These are phyloP conservation scores for Actinia equina DNA, from an alignment of 64 coral and sea anemone genomes.

Conservation along the genomic window DNA sequence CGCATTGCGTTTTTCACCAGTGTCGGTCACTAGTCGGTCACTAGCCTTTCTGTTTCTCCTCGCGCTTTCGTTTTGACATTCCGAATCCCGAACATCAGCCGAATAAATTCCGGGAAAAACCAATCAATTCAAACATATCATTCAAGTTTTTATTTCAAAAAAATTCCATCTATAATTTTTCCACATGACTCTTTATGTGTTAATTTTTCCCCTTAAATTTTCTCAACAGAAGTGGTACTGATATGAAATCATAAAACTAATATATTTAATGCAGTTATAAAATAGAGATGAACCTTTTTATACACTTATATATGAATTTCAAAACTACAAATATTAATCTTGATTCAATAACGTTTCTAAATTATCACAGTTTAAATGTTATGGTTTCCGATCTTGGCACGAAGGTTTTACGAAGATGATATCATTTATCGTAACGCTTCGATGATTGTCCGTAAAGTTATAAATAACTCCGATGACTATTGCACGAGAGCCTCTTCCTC, in stretches of 20 bases:
- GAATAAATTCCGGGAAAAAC: neutral
- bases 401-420: neutral
- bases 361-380: neutral
- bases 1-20: too few species aligned
- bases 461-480: neutral
- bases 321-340: too few species aligned
- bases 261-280: too few species aligned
- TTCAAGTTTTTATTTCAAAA: neutral
- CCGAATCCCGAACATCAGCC: neutral
- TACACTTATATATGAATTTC: too few species aligned
- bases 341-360: neutral
- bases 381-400: neutral
- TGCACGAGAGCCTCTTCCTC: too few species aligned
- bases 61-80: neutral
- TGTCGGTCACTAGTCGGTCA: too few species aligned
- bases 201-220: too few species aligned
- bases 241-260: too few species aligned
- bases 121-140: too few species aligned
- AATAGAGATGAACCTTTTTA: too few species aligned
- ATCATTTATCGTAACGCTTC: neutral
- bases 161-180: neutral
- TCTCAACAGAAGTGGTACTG: too few species aligned
- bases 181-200: too few species aligned
- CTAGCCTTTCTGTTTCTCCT: neutral
- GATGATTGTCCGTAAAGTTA: neutral